phyloP scores from a whole-genome alignment of 2,113 vertebrate genomes.

The Riparia riparia region DNA sequence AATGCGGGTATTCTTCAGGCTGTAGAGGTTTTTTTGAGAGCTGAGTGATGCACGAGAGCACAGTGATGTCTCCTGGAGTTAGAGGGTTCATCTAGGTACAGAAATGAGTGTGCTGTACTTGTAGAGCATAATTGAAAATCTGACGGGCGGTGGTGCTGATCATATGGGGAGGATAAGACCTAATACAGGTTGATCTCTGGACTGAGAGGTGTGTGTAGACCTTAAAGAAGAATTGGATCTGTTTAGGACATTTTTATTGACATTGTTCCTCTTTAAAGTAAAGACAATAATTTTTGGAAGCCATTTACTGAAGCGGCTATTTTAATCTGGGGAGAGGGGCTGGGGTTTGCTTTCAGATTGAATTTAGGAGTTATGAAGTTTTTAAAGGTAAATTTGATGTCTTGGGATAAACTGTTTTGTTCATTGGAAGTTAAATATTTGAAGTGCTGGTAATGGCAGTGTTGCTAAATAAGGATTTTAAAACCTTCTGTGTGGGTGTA shows the following conservation, averaged over 20 bases:
- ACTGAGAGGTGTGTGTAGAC: background rate
- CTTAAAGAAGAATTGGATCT: background rate
- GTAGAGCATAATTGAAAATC: background rate
- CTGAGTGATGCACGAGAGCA: background rate
- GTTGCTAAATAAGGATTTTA: background rate
- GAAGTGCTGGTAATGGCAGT: background rate
- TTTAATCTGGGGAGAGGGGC: background rate
- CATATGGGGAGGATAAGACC: fast-evolving
- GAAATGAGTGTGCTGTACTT: background rate
- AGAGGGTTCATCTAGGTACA: background rate
- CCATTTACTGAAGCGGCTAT: background rate
- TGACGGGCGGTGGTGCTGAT: background rate
- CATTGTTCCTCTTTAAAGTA: background rate
- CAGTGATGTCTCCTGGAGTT: background rate
- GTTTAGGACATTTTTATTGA: background rate
- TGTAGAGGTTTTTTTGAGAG: background rate
- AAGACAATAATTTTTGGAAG: background rate
- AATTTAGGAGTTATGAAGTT: background rate
- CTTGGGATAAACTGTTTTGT: background rate
- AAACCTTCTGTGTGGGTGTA: fast-evolving
- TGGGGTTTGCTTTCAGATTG: background rate
- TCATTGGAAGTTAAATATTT: background rate
- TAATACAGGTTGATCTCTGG: background rate
- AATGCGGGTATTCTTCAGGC: background rate
- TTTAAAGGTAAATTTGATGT: background rate